Evolutionary conservation across 2,888 invertebrate species (phyloP).

Genomic region (Rotaria magnacalcarata): DNA sequence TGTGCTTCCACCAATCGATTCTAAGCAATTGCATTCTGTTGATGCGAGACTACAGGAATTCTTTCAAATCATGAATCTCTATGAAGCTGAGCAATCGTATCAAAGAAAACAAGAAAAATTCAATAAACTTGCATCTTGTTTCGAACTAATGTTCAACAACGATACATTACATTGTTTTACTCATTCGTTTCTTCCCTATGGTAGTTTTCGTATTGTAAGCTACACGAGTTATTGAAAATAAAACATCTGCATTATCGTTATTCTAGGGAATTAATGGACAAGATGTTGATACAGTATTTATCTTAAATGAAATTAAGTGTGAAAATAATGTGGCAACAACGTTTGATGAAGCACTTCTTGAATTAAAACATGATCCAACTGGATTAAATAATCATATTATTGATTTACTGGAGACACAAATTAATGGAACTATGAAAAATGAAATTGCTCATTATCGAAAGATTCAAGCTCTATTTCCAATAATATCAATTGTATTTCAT

Average conservation of each 20-base stretch:
- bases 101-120: neutral
- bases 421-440: neutral
- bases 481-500: neutral
- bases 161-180: neutral
- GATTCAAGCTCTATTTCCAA: constrained; percentile 1
- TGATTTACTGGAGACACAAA: neutral
- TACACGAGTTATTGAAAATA: neutral
- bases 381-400: neutral
- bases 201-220: constrained; percentile 19
- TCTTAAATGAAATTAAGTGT: neutral
- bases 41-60: neutral
- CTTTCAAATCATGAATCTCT: neutral
- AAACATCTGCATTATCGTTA: neutral
- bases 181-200: neutral
- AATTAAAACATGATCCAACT: neutral
- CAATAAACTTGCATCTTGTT: neutral
- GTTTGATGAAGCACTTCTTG: neutral
- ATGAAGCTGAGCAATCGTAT: neutral
- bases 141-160: neutral
- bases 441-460: neutral
- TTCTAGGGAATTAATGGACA: neutral
- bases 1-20: neutral
- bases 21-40: neutral
- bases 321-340: neutral
- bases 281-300: constrained; percentile 5